A percentile compares a stretch with the other conserved stretches of the same genome.
Evolutionary conservation across 2,797 vertebrate genomes (phyloP).

Genomic region (Falco novaeseelandiae): DNA sequence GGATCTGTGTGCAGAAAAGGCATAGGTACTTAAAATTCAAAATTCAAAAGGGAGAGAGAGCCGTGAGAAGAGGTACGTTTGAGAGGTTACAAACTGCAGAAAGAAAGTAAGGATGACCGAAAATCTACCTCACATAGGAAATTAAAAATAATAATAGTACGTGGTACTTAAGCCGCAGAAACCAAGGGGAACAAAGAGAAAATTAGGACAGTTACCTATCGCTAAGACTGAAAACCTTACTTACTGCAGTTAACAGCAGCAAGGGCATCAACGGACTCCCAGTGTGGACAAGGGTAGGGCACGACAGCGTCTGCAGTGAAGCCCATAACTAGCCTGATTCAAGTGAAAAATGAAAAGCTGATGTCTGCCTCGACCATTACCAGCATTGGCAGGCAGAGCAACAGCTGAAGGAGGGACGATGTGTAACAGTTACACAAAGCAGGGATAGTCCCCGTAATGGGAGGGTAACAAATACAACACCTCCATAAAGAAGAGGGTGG

Average conservation of each 20-base stretch:
- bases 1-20: neutral
- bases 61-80: neutral
- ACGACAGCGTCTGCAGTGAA: neutral
- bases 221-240: neutral
- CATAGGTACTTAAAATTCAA: conserved; percentile 39
- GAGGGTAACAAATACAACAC: neutral
- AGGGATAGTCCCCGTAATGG: neutral
- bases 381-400: neutral
- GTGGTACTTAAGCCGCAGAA: neutral
- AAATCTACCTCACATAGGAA: neutral
- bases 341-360: neutral
- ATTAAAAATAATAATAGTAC: conserved; percentile 6
- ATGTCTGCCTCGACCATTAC: neutral
- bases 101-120: neutral
- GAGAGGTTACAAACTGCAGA: neutral
- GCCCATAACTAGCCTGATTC: neutral
- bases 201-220: neutral
- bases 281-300: neutral
- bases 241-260: neutral
- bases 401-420: fast-evolving
- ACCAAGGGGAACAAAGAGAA: neutral
- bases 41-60: conserved; percentile 20
- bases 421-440: neutral
- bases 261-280: neutral
- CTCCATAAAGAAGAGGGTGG: neutral